Conservation (phyloP, 1,140 invertebrate species). For the Pseudachorutes palmiensis region DNA sequence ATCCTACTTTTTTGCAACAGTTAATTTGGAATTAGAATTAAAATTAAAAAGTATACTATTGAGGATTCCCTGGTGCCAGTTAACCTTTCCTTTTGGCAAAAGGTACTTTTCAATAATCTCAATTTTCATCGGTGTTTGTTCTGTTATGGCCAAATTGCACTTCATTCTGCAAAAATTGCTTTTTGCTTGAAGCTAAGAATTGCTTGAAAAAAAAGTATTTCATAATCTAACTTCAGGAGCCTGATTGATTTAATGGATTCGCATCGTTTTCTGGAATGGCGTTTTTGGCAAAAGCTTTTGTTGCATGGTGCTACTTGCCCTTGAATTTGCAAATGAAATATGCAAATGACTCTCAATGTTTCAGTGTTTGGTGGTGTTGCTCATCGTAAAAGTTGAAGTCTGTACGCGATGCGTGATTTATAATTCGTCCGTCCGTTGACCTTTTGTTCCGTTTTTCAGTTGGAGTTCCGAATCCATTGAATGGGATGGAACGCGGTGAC, state of each 20-base stretch:
- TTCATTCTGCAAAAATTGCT: too few species aligned
- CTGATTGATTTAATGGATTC: too few species aligned
- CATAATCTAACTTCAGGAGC: too few species aligned
- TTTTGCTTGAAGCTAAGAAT: too few species aligned
- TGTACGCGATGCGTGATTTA: background rate
- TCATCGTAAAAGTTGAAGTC: too few species aligned
- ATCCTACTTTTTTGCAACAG: constrained; percentile 15
- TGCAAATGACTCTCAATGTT: background rate
- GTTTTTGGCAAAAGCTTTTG: background rate
- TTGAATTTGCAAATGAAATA: background rate
- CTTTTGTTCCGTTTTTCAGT: constrained; percentile 20
- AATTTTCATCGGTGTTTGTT: too few species aligned
- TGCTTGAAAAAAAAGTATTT: too few species aligned
- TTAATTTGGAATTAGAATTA: constrained; percentile 18
- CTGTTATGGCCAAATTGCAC: too few species aligned
- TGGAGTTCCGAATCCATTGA: constrained; percentile 23
- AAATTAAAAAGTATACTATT: background rate
- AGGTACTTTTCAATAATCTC: background rate
- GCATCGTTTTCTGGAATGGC: background rate
- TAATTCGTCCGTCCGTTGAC: background rate
- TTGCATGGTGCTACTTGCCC: background rate
- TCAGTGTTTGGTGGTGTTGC: too few species aligned
- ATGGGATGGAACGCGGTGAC: constrained; percentile 16
- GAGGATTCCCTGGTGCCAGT: background rate
- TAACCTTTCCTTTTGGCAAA: background rate